These are phyloP conservation scores for Formica selysi DNA, from an alignment of 1,140 invertebrate genomes.

Conservation along the genomic window DNA sequence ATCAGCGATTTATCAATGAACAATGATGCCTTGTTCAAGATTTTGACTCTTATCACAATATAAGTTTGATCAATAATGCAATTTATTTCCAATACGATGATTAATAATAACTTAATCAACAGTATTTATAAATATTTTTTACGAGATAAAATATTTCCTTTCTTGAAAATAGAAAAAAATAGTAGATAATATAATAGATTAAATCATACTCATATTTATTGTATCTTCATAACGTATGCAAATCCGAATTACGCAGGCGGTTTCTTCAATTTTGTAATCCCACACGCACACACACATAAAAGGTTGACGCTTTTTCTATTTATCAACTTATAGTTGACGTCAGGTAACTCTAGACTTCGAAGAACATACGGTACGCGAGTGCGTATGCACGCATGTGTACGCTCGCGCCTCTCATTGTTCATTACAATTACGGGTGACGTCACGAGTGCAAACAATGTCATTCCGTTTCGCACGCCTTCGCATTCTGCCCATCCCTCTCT, in stretches of 20 bases:
- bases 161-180: not conserved
- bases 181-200: not conserved
- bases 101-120: constrained; percentile 2
- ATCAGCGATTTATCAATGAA: not conserved
- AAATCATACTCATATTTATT: not conserved
- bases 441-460: constrained; percentile 82
- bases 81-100: not conserved
- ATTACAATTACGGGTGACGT: constrained; percentile 83
- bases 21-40: not conserved
- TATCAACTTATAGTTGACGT: constrained; percentile 32
- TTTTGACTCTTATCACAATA: not conserved
- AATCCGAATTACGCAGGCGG: not conserved
- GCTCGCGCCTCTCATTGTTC: constrained; percentile 75
- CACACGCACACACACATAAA: not conserved
- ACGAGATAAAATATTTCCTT: not conserved
- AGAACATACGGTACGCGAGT: constrained; percentile 38
- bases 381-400: constrained; percentile 51
- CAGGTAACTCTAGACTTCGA: constrained; percentile 63
- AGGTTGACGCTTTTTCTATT: constrained; percentile 12
- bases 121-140: not conserved
- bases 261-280: constrained; percentile 3
- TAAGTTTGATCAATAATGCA: not conserved
- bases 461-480: constrained; percentile 78
- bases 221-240: not conserved
- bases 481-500: constrained; percentile 53